phyloP scores from a whole-genome alignment of 2,113 vertebrate species.

The Amia ocellicauda region DNA sequence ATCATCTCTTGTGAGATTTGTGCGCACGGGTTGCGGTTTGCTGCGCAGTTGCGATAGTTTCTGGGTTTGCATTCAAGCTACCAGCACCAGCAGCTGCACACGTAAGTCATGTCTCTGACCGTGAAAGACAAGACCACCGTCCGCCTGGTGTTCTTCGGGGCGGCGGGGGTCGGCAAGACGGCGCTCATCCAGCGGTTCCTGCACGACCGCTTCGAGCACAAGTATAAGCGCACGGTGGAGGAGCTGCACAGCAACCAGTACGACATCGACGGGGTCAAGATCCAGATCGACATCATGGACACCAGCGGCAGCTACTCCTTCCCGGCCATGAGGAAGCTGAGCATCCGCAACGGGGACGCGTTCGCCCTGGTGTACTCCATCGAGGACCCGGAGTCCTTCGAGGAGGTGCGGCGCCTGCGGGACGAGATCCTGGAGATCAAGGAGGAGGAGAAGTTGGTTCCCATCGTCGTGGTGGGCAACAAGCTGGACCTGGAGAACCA shows the following conservation, averaged over 20 bases:
- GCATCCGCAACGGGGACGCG: conserved; percentile 59
- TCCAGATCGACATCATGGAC: conserved; percentile 63
- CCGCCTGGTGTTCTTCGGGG: conserved; percentile 62
- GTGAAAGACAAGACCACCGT: conserved; percentile 34
- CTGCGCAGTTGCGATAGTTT: too few relatives aligned
- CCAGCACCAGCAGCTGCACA: neutral
- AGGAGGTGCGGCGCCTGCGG: conserved; percentile 54
- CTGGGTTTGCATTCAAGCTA: too few relatives aligned
- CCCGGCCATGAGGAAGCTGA: conserved; percentile 67
- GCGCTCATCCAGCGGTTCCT: conserved; percentile 63
- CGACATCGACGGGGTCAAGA: conserved; percentile 31
- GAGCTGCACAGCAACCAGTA: conserved; percentile 62
- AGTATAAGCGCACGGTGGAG: conserved; percentile 64
- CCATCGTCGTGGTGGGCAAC: conserved; percentile 56
- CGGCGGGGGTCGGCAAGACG: conserved; percentile 64
- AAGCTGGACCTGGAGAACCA: conserved; percentile 47
- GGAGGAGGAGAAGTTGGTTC: conserved; percentile 32
- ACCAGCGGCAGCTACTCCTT: conserved; percentile 70
- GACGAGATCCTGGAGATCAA: conserved; percentile 55
- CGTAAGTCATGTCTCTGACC: conserved; percentile 38
- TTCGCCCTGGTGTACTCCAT: conserved; percentile 63
- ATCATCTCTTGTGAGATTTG: too few relatives aligned
- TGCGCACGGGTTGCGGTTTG: too few relatives aligned
- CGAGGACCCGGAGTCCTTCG: conserved; percentile 52
- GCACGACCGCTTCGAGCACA: conserved; percentile 52